Percentiles rank a stretch among this genome's conserved stretches.
Evolutionary conservation across 2,888 invertebrate species (phyloP).

Genomic region (Strigamia transsilvanica): DNA sequence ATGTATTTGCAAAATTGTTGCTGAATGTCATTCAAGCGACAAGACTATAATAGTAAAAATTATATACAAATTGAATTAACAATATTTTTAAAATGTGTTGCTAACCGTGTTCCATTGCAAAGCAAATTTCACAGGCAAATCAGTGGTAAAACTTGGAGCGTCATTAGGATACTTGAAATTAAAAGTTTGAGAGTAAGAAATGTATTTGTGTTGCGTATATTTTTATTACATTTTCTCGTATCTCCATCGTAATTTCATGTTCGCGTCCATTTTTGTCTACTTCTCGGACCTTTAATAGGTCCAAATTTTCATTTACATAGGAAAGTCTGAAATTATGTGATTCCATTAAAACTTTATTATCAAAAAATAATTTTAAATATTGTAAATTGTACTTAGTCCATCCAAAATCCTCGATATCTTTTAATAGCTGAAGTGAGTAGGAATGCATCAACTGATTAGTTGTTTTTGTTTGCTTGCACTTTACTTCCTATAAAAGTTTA

Average conservation of each 20-base stretch:
- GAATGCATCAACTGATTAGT: not conserved
- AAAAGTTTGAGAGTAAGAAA: not conserved
- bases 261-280: not conserved
- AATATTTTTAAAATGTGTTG: not conserved
- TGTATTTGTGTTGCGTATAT: not conserved
- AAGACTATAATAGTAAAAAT: not conserved
- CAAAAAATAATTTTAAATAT: not conserved
- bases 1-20: slow-evolving; percentile 60
- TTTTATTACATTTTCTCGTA: not conserved
- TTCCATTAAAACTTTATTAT: not conserved
- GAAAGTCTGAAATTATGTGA: not conserved
- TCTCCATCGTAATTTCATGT: not conserved
- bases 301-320: not conserved
- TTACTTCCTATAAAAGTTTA: not conserved
- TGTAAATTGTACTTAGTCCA: not conserved
- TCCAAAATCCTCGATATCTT: slow-evolving; percentile 15
- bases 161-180: slow-evolving; percentile 18
- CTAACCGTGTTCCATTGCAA: slow-evolving; percentile 1
- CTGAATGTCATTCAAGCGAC: slow-evolving; percentile 37
- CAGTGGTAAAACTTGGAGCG: not conserved
- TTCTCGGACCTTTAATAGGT: not conserved
- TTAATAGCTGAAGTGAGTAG: not conserved
- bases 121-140: slow-evolving; percentile 15
- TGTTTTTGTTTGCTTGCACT: not conserved
- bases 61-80: not conserved